Conservation (phyloP, 2,113 vertebrate species). For the Odocoileus hemionus region DNA sequence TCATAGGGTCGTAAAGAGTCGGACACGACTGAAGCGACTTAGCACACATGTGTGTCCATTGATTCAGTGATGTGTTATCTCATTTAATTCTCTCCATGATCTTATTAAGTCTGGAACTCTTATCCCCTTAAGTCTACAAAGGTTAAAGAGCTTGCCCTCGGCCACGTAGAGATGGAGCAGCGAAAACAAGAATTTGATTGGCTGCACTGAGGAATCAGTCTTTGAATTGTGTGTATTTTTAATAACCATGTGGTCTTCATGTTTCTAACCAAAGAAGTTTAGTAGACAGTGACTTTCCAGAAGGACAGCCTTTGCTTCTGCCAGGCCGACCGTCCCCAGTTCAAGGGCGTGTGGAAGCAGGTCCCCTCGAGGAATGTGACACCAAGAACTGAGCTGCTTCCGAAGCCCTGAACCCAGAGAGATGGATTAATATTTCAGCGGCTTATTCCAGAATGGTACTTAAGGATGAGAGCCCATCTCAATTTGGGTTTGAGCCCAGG, state of each 20-base stretch:
- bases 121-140: neutral
- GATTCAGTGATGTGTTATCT: neutral
- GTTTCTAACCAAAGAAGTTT: neutral
- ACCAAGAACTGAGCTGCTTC: neutral
- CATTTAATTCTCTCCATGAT: neutral
- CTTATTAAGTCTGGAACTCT: neutral
- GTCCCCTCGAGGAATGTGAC: neutral
- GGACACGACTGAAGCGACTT: neutral
- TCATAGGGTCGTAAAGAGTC: neutral
- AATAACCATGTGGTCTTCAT: neutral
- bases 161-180: neutral
- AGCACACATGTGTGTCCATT: neutral
- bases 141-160: neutral
- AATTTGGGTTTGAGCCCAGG: conserved; percentile 66
- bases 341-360: neutral
- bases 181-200: neutral
- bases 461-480: conserved; percentile 54
- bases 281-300: neutral
- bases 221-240: neutral
- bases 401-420: neutral
- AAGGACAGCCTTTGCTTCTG: neutral
- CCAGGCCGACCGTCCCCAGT: neutral
- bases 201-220: neutral
- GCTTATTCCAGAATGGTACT: conserved; percentile 63
- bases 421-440: conserved; percentile 62